Percentiles rank a stretch among this genome's conserved stretches.
phyloP scores from a whole-genome alignment of 2,797 vertebrate species.

The Echiichthys vipera region DNA sequence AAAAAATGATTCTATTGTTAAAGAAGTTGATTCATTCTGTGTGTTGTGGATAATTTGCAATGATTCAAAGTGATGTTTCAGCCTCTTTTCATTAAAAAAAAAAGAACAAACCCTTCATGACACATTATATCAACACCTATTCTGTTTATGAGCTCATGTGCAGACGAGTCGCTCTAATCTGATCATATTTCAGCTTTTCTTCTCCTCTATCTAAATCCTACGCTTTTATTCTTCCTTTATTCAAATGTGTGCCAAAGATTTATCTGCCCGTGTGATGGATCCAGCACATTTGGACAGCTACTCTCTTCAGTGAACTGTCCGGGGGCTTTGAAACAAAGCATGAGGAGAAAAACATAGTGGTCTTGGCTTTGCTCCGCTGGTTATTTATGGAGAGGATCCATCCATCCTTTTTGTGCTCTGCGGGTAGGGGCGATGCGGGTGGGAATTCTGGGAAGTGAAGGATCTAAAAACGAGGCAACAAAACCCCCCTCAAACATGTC shows the following conservation, averaged over 20 bases:
- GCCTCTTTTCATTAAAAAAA: neutral
- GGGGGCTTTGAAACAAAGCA: constrained; percentile 67
- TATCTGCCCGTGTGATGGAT: constrained; percentile 47
- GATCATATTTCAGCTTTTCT: constrained; percentile 26
- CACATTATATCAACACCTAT: constrained; percentile 3
- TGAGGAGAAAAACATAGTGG: constrained; percentile 74
- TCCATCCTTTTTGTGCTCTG: constrained; percentile 77
- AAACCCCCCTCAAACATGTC: constrained; percentile 32
- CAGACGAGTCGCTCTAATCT: constrained; percentile 33
- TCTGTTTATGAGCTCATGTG: constrained; percentile 23
- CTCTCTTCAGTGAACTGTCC: constrained; percentile 40
- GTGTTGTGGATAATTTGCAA: neutral
- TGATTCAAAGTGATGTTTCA: neutral
- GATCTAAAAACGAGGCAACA: constrained; percentile 68
- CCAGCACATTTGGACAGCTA: constrained; percentile 62
- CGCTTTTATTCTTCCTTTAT: constrained; percentile 19
- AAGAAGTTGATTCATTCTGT: neutral
- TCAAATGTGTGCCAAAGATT: constrained; percentile 38
- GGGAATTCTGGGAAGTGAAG: constrained; percentile 77
- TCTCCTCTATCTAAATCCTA: constrained; percentile 22
- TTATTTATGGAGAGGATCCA: constrained; percentile 84
- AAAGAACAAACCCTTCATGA: neutral
- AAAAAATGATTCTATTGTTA: neutral
- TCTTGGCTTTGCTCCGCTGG: constrained; percentile 73
- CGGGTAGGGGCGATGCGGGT: constrained; percentile 71